Percentiles rank a stretch among this genome's conserved stretches.
phyloP scores from a whole-genome alignment of 2,888 invertebrate genomes.

The Eupithecia pulchellata region DNA sequence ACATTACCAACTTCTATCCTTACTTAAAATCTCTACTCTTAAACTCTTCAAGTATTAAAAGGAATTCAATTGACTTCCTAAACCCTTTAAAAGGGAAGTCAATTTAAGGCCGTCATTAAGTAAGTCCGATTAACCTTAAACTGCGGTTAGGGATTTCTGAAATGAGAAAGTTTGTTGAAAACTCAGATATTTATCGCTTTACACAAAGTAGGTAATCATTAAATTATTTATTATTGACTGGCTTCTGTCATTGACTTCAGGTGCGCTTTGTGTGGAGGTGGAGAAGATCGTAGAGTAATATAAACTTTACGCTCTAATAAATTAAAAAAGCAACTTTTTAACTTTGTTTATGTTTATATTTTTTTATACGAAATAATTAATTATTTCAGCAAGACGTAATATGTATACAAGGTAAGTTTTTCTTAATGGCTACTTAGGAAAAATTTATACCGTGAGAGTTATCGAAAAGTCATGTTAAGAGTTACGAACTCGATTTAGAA shows the following conservation, averaged over 20 bases:
- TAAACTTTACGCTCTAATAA: too few species aligned
- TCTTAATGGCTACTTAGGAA: too few species aligned
- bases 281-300: too few species aligned
- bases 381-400: too few species aligned
- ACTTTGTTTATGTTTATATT: too few species aligned
- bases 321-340: too few species aligned
- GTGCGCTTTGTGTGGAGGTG: too few species aligned
- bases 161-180: not conserved
- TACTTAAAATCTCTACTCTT: not conserved
- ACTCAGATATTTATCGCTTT: not conserved
- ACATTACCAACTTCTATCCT: not conserved
- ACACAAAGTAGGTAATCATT: not conserved
- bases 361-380: too few species aligned
- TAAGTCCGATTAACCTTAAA: conserved; percentile 27
- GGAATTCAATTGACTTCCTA: conserved; percentile 38
- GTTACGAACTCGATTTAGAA: too few species aligned
- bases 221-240: not conserved
- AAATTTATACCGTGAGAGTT: too few species aligned
- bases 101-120: conserved; percentile 36
- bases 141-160: not conserved
- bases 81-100: conserved; percentile 30
- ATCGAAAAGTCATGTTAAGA: too few species aligned
- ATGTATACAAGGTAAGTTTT: too few species aligned
- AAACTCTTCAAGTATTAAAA: conserved; percentile 23
- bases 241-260: not conserved